These are phyloP conservation scores for Rhinolophus sinicus DNA, from an alignment of 2,113 vertebrate genomes.

Conservation along the genomic window DNA sequence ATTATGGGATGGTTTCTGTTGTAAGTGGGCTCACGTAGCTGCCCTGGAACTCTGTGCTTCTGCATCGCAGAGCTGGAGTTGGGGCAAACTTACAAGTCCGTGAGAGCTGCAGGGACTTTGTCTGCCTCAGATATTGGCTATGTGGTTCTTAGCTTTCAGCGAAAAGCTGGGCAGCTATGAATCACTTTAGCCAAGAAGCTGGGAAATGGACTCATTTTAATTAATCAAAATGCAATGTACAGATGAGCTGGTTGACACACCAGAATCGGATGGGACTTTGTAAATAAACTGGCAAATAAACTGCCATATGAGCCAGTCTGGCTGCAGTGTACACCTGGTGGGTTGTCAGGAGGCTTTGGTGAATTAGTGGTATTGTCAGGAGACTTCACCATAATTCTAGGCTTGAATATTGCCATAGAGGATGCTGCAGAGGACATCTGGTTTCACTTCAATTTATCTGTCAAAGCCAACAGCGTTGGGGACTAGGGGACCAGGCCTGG, in stretches of 20 bases:
- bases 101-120: background rate
- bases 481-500: background rate
- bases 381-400: background rate
- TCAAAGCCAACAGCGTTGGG: background rate
- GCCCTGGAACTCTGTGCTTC: background rate
- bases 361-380: conserved; percentile 22
- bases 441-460: background rate
- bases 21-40: background rate
- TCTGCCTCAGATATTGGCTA: background rate
- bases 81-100: background rate
- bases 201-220: conserved; percentile 11
- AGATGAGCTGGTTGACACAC: background rate
- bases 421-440: background rate
- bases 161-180: background rate
- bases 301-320: background rate
- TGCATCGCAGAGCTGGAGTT: background rate
- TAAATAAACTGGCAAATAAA: conserved; percentile 27
- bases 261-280: background rate
- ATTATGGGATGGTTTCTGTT: background rate
- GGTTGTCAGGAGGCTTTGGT: background rate
- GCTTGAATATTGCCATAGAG: background rate
- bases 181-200: background rate
- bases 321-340: background rate
- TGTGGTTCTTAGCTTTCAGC: conserved; percentile 24
- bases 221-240: background rate